Base-by-base conservation (phyloP, 2,888 invertebrate genomes). In the Matsumyia berberina region DNA sequence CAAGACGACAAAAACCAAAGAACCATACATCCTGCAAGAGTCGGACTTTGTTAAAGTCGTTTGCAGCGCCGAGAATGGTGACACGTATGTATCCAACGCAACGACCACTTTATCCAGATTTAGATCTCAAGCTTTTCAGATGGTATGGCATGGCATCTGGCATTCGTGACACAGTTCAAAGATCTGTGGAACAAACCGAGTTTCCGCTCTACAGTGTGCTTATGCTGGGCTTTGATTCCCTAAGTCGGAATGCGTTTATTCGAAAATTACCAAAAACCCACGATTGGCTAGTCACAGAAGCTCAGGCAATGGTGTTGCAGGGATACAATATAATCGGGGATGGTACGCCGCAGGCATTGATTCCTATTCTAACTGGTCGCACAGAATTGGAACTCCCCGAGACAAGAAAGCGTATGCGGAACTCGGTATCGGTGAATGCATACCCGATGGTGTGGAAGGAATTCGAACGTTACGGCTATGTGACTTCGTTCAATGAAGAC, bases 391-490 rank as follows among this genome's bases (percentile, higher is more conserved):
- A 98, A 90, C 90, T 97, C 53, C 97, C 97, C 0, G 97, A 98
- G 89, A 95, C 96, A 0, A 93, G 97, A 86, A 95, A 95, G 91
- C 92, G 95, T 53, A 93, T 94, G 90, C 91, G 91, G 3, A 93
- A 94, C 49, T 94, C 96, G 0, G 91, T 93, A 11, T 94, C 93
- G 58, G 94, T 98, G 0, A 95, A 98, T 90, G 92, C 94, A 0
- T 96, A 96, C 92, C 97, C 97, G 0, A 96, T 97, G 92, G 94
- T 98, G 86, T 98, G 98, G 96, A 95, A 96, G 87, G 94, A 96
- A 66, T 95, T 95, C 87, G 94, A 94, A 66, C 92, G 94, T 1
- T 93, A 94, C 62, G 96, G 96, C 0, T 95, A 95, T 88, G 93
- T 94, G 29, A 96, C 97, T 1, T 96, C 95, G 0, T 98, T 96